Conservation (phyloP, 2,888 invertebrate genomes). For the Muschampia plurimacula region DNA sequence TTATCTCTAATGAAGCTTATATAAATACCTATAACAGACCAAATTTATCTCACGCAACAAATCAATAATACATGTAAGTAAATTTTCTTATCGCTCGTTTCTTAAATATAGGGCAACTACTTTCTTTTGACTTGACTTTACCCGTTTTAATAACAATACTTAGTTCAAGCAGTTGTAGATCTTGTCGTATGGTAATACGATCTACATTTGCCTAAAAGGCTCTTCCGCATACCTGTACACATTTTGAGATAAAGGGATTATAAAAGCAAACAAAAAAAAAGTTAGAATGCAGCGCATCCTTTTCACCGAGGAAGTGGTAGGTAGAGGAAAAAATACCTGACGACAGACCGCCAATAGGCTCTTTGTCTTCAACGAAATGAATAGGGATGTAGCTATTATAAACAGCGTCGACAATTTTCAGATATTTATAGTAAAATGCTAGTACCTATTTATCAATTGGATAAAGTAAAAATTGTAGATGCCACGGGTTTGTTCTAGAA, state of each 20-base stretch:
- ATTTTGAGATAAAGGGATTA: slow-evolving; percentile 31
- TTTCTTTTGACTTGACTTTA: slow-evolving; percentile 23
- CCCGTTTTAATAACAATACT: slow-evolving; percentile 7
- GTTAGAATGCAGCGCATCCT: slow-evolving; percentile 72
- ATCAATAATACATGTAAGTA: slow-evolving; percentile 26
- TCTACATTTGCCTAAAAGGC: neutral
- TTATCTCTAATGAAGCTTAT: neutral
- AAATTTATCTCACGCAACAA: slow-evolving; percentile 17
- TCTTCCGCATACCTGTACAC: slow-evolving; percentile 16
- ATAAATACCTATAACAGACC: neutral
- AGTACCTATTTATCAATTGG: too few relatives aligned
- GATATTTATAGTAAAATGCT: too few relatives aligned
- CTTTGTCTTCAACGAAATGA: slow-evolving; percentile 62
- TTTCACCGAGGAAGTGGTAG: slow-evolving; percentile 71
- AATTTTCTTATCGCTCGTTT: slow-evolving; percentile 24
- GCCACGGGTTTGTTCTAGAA: too few relatives aligned
- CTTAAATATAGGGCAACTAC: slow-evolving; percentile 29
- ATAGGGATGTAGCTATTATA: slow-evolving; percentile 54
- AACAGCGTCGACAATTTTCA: slow-evolving; percentile 32
- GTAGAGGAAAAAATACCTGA: slow-evolving; percentile 62
- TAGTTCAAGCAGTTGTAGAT: neutral
- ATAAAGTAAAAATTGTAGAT: too few relatives aligned
- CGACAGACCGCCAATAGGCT: slow-evolving; percentile 71
- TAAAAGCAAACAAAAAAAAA: slow-evolving; percentile 54
- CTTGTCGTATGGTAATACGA: neutral